phyloP scores from a whole-genome alignment of 2,888 invertebrate species.

The Stenichneumon culpator region DNA sequence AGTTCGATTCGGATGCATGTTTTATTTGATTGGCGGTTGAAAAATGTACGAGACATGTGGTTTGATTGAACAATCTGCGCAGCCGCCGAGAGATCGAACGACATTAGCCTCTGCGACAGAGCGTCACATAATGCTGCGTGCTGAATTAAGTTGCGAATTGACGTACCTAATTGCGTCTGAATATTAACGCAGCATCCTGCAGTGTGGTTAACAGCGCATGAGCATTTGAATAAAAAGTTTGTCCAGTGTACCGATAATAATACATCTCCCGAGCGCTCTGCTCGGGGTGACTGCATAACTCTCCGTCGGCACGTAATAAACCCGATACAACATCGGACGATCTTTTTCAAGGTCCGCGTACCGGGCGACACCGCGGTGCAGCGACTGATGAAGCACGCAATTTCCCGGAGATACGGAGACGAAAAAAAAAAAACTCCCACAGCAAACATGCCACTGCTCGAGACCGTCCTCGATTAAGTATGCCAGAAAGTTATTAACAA shows the following conservation, averaged over 20 bases:
- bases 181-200: slow-evolving; percentile 24
- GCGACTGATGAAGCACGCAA: slow-evolving; percentile 43
- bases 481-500: slow-evolving; percentile 46
- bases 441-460: slow-evolving; percentile 35
- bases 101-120: too few relatives aligned
- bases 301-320: slow-evolving; percentile 23
- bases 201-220: neutral
- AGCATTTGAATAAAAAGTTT: slow-evolving; percentile 48
- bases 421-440: slow-evolving; percentile 48
- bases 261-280: slow-evolving; percentile 5
- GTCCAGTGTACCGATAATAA: slow-evolving; percentile 23
- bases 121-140: too few relatives aligned
- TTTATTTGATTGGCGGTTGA: too few relatives aligned
- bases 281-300: slow-evolving; percentile 19
- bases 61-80: neutral
- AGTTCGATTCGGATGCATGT: too few relatives aligned
- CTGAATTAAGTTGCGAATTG: slow-evolving; percentile 4
- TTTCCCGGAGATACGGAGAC: slow-evolving; percentile 36
- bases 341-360: slow-evolving; percentile 39
- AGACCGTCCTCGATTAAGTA: slow-evolving; percentile 61
- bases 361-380: neutral
- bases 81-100: too few relatives aligned
- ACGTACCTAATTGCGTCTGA: slow-evolving; percentile 59
- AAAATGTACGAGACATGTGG: too few relatives aligned
- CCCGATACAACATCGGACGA: slow-evolving; percentile 19